These are phyloP conservation scores for Archilochus colubris DNA, from an alignment of 2,113 vertebrate genomes.

Conservation along the genomic window DNA sequence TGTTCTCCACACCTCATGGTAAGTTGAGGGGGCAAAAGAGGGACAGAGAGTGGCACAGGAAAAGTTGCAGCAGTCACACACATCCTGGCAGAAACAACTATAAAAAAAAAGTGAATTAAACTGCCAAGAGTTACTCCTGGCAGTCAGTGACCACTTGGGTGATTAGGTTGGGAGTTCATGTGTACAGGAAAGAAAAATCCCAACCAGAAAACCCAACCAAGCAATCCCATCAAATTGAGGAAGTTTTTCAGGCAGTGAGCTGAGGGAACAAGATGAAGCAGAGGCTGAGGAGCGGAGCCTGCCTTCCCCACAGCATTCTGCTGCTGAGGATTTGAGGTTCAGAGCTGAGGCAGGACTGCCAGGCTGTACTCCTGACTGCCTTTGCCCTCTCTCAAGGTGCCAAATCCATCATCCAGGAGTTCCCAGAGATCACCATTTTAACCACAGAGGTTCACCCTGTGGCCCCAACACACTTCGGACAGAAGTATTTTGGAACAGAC, in stretches of 20 bases:
- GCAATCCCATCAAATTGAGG: not conserved
- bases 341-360: not conserved
- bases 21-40: not conserved
- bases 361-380: not conserved
- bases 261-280: not conserved
- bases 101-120: not conserved
- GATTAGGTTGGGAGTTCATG: fast-evolving
- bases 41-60: not conserved
- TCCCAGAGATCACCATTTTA: conserved; percentile 96
- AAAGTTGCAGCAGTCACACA: not conserved
- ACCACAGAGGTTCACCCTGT: conserved; percentile 95
- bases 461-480: conserved; percentile 95
- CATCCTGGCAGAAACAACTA: fast-evolving
- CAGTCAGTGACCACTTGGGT: not conserved
- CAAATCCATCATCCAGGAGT: conserved; percentile 96
- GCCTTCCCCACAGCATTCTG: not conserved
- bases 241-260: not conserved
- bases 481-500: conserved; percentile 97
- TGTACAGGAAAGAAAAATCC: not conserved
- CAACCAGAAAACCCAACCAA: not conserved
- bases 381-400: conserved; percentile 81
- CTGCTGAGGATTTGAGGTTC: fast-evolving
- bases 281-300: not conserved
- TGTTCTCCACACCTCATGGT: conserved; percentile 96
- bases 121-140: not conserved